A percentile compares a stretch with the other conserved stretches of the same genome.
Conservation (phyloP, 2,113 vertebrate species). For the Hypanus sabinus region DNA sequence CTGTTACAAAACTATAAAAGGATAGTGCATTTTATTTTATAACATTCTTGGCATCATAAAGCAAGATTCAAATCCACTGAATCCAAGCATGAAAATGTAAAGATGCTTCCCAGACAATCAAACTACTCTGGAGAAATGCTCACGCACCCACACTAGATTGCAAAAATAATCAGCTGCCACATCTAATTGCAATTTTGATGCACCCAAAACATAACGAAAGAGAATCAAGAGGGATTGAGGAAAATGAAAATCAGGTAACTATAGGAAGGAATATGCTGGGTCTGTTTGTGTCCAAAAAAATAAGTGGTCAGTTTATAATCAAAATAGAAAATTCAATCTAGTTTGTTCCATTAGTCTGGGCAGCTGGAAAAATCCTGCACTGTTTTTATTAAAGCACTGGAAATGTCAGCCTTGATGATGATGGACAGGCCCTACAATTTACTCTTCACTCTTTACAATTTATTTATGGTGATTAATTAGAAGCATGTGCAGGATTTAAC, state of each 20-base stretch:
- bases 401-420: background rate
- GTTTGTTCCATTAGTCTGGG: background rate
- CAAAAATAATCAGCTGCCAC: background rate
- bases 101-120: slow-evolving; percentile 1
- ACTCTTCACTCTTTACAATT: background rate
- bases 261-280: background rate
- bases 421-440: background rate
- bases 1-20: background rate
- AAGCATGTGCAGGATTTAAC: background rate
- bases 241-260: background rate
- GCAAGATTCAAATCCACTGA: background rate
- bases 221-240: background rate
- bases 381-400: background rate
- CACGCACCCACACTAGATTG: background rate
- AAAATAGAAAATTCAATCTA: slow-evolving; percentile 17
- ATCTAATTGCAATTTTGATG: background rate
- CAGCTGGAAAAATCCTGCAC: background rate
- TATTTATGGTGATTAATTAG: slow-evolving; percentile 27
- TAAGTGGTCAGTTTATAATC: slow-evolving; percentile 5
- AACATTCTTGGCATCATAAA: background rate
- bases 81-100: background rate
- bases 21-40: background rate
- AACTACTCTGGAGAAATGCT: background rate
- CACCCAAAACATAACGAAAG: background rate
- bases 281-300: background rate